Base-by-base conservation (phyloP, 2,113 vertebrate genomes). In the Esox niger region DNA sequence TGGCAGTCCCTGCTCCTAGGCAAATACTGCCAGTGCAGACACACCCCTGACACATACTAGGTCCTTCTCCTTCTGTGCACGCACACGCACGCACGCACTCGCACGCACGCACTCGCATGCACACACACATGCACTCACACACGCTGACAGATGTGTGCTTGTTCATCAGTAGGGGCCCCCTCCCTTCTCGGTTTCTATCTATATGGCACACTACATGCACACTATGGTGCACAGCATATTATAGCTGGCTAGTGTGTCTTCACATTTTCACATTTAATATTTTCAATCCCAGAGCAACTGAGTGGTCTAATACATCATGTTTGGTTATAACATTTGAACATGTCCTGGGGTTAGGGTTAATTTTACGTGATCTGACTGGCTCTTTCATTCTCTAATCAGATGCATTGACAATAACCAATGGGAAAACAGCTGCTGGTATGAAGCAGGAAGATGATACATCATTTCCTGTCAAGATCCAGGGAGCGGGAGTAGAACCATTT, bases 381-480 rank as follows among this genome's bases (percentile, higher is more conserved):
- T 21, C 46, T n/a, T 49, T 78, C 64, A 73, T 3, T 59, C 10
- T 25, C 71, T 2, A 33, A 73, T 73, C 71, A 89, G 89, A 86
- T 64, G 69, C 26, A 29, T 68, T 31, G 15, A 56, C 69, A 11
- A 4, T 25, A 46, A 21, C 68, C 5, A 72, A 47, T 61, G 81
- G 69, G 38, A 85, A 73, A n/a, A 73, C 59, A 70, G 26, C 54
- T 13, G 32, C 6, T 47, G 69, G 31, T 69, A 25, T 68, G 6
- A 79, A 67, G 38, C 78, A 74, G 7, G 84, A 79, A 3, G 88
- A 92, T 0, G 82, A 84, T 52, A 69, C 77, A 4, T 85, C 84
- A 1, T 86, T 88, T 69, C 68, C 81, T 31, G 85, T 93, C 62
- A 93, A 92, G 83, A 82, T 93, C 67, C 91, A 92, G 60, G 91